Conservation (phyloP, 1,140 invertebrate genomes). For the Polyergus mexicanus region DNA sequence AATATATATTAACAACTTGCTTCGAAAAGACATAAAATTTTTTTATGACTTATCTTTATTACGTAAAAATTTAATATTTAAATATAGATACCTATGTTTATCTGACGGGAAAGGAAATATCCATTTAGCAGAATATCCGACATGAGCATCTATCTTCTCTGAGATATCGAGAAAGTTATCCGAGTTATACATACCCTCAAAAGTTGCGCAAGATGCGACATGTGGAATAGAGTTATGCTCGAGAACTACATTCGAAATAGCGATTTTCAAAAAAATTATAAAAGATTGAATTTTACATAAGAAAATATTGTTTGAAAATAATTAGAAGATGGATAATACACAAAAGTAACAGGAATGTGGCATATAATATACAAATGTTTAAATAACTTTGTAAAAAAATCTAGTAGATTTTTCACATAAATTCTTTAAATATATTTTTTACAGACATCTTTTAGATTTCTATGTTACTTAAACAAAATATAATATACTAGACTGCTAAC, state of each 20-base stretch:
- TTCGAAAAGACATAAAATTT: neutral
- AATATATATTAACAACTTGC: neutral
- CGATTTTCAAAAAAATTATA: neutral
- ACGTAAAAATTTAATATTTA: neutral
- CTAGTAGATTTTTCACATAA: neutral
- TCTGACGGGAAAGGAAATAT: neutral
- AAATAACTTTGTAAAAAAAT: neutral
- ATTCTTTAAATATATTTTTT: neutral
- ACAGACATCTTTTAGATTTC: neutral
- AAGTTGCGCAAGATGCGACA: constrained; percentile 26
- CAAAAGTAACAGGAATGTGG: neutral
- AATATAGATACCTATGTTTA: neutral
- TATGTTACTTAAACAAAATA: too few relatives aligned
- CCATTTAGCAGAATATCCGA: neutral
- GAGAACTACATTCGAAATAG: neutral
- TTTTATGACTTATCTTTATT: neutral
- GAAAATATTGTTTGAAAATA: neutral
- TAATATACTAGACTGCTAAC: too few relatives aligned
- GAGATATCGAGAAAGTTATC: constrained; percentile 45
- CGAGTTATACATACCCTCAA: neutral
- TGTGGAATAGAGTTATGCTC: neutral
- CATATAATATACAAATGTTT: neutral
- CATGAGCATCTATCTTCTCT: constrained; percentile 4
- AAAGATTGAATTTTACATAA: constrained; percentile 1
- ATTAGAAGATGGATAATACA: neutral